Evolutionary conservation across 2,888 invertebrate species (phyloP).

Genomic region (Brachypalpus laphriformis): DNA sequence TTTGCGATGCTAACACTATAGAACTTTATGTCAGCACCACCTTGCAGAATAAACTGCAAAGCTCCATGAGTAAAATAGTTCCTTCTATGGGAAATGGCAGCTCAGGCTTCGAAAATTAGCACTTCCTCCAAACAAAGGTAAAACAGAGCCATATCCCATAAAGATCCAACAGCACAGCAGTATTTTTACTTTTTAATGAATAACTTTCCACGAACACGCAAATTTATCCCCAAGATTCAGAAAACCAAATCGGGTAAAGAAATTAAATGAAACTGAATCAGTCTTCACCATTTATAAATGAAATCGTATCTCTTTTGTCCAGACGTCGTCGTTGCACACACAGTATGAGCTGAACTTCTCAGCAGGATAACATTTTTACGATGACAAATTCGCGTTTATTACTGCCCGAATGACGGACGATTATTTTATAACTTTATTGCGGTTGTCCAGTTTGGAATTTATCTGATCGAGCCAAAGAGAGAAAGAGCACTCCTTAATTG

Average conservation of each 20-base stretch:
- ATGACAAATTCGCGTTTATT: conserved; percentile 75
- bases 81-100: too few species aligned
- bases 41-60: too few species aligned
- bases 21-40: too few species aligned
- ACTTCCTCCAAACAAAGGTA: not conserved
- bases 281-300: conserved; percentile 34
- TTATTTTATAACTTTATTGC: conserved; percentile 73
- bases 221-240: conserved; percentile 29
- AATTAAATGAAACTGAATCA: conserved; percentile 57
- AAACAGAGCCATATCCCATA: conserved; percentile 27
- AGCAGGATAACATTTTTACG: conserved; percentile 74
- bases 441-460: conserved; percentile 37
- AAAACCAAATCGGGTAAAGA: conserved; percentile 17
- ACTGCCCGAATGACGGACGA: conserved; percentile 69
- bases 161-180: conserved; percentile 20
- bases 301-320: conserved; percentile 69
- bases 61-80: too few species aligned
- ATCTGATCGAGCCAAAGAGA: conserved; percentile 43
- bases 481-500: conserved; percentile 51
- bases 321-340: conserved; percentile 44
- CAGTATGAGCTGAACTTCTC: conserved; percentile 44
- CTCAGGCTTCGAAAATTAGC: not conserved
- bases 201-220: conserved; percentile 28
- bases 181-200: not conserved
- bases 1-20: too few species aligned